Conservation (phyloP, 92 coral and sea anemone genomes). For the Actinernus sp. region DNA sequence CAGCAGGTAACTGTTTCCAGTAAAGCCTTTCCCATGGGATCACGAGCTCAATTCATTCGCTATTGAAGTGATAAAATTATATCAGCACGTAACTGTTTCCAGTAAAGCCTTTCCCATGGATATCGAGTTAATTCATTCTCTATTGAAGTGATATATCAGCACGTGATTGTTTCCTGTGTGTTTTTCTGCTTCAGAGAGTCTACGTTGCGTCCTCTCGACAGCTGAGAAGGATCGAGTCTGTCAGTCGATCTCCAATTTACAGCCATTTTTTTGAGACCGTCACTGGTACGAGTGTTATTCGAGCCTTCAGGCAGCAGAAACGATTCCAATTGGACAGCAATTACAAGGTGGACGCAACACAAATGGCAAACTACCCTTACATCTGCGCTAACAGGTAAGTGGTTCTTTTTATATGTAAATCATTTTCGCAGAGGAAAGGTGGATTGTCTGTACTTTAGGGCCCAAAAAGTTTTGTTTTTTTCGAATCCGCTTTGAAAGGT, state of each 20-base stretch:
- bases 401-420: background rate
- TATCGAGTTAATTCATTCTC: no score
- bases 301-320: constrained; percentile 78
- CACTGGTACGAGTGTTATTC: constrained; percentile 73
- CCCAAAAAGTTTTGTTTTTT: background rate
- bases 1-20: no score
- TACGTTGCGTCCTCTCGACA: constrained; percentile 82
- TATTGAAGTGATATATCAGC: no score
- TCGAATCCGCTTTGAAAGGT: background rate
- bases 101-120: no score
- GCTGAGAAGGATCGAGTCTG: constrained; percentile 78
- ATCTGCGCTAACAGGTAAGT: constrained; percentile 74
- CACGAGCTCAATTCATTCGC: no score
- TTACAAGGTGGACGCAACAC: constrained; percentile 63
- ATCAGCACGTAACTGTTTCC: no score
- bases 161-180: no score
- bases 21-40: no score
- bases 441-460: background rate
- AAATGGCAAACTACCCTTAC: constrained; percentile 71
- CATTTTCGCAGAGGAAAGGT: no score
- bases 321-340: constrained; percentile 68
- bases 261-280: constrained; percentile 80
- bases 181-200: constrained; percentile 47
- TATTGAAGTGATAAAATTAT: no score
- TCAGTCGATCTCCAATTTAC: constrained; percentile 83